Conservation (phyloP, 2,797 vertebrate species). For the Gymnothorax javanicus region DNA sequence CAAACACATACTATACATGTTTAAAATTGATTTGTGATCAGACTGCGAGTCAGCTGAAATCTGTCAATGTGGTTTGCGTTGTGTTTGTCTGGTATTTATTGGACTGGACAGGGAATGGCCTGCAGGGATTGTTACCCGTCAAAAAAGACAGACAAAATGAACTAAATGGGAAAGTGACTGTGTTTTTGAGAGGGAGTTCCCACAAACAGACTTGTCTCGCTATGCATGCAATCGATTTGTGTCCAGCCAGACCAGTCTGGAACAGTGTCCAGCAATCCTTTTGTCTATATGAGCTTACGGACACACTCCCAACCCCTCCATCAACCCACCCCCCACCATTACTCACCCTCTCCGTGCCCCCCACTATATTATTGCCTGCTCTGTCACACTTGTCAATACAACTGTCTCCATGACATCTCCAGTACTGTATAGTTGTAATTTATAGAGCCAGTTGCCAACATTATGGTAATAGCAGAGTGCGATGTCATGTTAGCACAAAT, state of each 20-base stretch:
- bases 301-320: constrained; percentile 46
- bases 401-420: constrained; percentile 62
- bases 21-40: constrained; percentile 18
- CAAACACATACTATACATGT: not conserved
- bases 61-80: constrained; percentile 7
- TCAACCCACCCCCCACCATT: constrained; percentile 46
- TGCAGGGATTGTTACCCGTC: constrained; percentile 20
- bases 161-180: constrained; percentile 31
- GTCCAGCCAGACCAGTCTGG: constrained; percentile 63
- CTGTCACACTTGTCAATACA: constrained; percentile 58
- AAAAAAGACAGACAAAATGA: constrained; percentile 34
- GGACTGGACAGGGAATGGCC: constrained; percentile 32
- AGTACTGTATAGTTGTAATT: constrained; percentile 14
- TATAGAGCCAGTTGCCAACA: constrained; percentile 15
- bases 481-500: not conserved
- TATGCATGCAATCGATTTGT: constrained; percentile 30
- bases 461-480: not conserved
- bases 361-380: constrained; percentile 32
- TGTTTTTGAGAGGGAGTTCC: constrained; percentile 22
- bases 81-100: constrained; percentile 32
- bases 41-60: not conserved
- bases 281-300: constrained; percentile 30
- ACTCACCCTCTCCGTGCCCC: constrained; percentile 29
- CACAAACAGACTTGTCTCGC: constrained; percentile 38
- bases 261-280: constrained; percentile 54